Percentiles rank a stretch among this genome's conserved stretches.
Evolutionary conservation across 2,797 vertebrate genomes (phyloP).

Genomic region (Microctenopoma stevenorrisi): DNA sequence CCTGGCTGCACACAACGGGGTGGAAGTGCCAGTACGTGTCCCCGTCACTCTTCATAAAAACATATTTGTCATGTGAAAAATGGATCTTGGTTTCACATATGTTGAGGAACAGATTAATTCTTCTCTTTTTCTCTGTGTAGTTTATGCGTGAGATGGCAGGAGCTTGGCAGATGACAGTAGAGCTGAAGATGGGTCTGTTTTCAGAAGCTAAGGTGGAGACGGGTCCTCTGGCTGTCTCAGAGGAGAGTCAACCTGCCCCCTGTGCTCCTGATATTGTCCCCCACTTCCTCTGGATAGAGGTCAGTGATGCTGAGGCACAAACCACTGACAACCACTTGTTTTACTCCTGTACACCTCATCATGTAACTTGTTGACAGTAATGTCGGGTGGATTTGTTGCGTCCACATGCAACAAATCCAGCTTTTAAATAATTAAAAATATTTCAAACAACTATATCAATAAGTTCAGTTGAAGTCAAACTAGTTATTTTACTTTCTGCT

Average conservation of each 20-base stretch:
- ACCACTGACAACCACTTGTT: background rate
- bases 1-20: slow-evolving; percentile 92
- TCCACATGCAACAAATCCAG: background rate
- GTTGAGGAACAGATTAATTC: background rate
- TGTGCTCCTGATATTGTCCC: slow-evolving; percentile 93
- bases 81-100: background rate
- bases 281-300: slow-evolving; percentile 98
- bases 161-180: slow-evolving; percentile 97
- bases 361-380: background rate
- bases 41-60: background rate
- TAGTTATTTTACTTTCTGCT: background rate
- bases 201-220: slow-evolving; percentile 90
- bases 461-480: background rate
- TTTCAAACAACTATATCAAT: background rate
- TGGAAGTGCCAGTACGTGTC: slow-evolving; percentile 93
- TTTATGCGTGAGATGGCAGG: slow-evolving; percentile 99
- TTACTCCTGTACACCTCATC: background rate
- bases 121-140: slow-evolving; percentile 66
- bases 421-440: background rate
- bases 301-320: slow-evolving; percentile 61
- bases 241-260: slow-evolving; percentile 93
- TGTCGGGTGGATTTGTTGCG: background rate
- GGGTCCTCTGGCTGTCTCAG: slow-evolving; percentile 94
- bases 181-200: slow-evolving; percentile 94
- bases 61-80: background rate